Conservation (phyloP, 1,140 invertebrate genomes). For the Lamellibrachia luymesi region DNA sequence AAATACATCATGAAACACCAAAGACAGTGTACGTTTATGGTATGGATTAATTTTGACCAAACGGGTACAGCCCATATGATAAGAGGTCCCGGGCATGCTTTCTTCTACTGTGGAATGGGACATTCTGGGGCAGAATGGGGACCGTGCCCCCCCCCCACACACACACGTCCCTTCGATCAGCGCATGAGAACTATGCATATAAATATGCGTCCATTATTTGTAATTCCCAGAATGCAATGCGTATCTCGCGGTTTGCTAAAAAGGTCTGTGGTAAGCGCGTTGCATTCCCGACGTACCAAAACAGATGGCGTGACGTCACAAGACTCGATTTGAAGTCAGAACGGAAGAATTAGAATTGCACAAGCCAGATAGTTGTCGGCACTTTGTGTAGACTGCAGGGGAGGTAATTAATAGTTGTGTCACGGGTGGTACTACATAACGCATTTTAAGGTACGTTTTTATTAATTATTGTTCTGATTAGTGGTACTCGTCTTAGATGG, state of each 20-base stretch:
- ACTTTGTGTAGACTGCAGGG: neutral
- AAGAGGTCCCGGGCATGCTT: no score
- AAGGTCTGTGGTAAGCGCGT: neutral
- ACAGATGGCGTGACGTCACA: constrained; percentile 3
- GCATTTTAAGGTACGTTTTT: neutral
- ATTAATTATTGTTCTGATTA: neutral
- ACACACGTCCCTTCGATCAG: no score
- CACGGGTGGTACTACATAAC: neutral
- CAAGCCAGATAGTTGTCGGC: neutral
- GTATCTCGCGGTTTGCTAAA: neutral
- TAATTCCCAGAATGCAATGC: neutral
- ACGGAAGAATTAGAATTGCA: neutral
- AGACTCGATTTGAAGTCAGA: neutral
- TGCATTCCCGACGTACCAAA: neutral
- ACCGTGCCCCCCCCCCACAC: no score
- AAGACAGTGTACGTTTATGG: no score
- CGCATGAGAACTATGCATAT: no score
- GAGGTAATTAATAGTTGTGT: neutral
- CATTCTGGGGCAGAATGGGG: no score
- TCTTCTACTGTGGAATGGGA: no score
- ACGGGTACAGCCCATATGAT: no score
- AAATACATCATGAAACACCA: no score
- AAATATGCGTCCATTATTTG: neutral
- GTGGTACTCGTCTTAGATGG: no score
- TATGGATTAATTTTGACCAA: no score